Base-by-base conservation (phyloP, 2,113 vertebrate species). In the Strigops habroptila region DNA sequence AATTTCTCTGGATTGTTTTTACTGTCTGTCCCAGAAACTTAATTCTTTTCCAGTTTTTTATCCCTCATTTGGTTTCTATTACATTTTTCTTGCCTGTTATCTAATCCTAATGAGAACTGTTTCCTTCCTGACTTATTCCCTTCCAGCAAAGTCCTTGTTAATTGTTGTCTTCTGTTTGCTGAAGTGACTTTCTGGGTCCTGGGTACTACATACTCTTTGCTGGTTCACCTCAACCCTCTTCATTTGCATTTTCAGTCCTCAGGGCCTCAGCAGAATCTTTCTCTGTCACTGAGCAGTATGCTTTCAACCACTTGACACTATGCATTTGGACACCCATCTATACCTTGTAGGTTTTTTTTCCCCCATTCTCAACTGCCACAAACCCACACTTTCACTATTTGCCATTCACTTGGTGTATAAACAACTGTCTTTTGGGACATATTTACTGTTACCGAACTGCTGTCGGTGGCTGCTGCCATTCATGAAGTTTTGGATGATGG, bases 151-250 rank as follows among this genome's bases (percentile, higher is more conserved):
- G 12, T 14, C 18, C 1, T 8, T 21, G 31, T 22, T 68, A 51
- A 88, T 90, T 79, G 33, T n/a, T 79, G 55, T 75, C 90, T 84
- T 57, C 41, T 39, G 33, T 68, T 92, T 37, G 60, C 63, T 88
- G n/a, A 53, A 44, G 84, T 80, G 59, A 22, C 57, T 76, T 75
- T 93, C 46, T 57, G 68, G 13, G 18, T 70, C 35, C 70, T 69
- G 78, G 44, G 23, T 83, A 64, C 41, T 88, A 17, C 59, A 9
- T 17, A 44, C 9, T 35, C 74, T 15, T 25, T 7, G 3, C 76
- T 93, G 95, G 60, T 53, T 94, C 93, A 86, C 93, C 88, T 96
- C 79, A 90, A 23, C 35, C 71, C 71, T 93, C 90, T 57, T 86
- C 35, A 94, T 96, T 90, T 93, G 79, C 79, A 83, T 90, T 63